phyloP scores from a whole-genome alignment of 2,888 invertebrate species.

The Cephalotes varians region DNA sequence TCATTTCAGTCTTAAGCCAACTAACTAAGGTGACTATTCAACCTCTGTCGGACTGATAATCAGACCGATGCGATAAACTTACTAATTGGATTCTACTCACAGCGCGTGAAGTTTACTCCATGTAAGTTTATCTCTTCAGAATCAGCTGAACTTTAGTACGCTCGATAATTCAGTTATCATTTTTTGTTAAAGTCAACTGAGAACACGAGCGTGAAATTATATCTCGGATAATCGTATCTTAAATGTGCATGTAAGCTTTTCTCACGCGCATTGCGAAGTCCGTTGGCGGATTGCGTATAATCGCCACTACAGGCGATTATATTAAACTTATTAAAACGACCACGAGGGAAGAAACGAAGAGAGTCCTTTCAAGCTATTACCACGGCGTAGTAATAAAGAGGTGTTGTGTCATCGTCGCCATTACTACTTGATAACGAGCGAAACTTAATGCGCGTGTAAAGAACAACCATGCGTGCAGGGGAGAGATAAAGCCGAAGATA shows the following conservation, averaged over 20 bases:
- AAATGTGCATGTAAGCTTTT: constrained; percentile 3
- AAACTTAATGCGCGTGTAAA: constrained; percentile 42
- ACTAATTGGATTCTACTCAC: constrained; percentile 43
- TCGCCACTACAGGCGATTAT: constrained; percentile 52
- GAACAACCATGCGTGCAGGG: constrained; percentile 26
- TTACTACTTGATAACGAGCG: constrained; percentile 62
- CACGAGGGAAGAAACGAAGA: constrained; percentile 44
- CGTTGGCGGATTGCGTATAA: constrained; percentile 41
- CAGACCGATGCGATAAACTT: constrained; percentile 35
- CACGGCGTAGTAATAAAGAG: constrained; percentile 69
- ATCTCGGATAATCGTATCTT: constrained; percentile 21
- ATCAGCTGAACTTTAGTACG: background rate
- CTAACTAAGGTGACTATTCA: constrained; percentile 36
- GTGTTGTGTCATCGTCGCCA: constrained; percentile 64
- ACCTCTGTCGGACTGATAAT: constrained; percentile 12
- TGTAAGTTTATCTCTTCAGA: background rate
- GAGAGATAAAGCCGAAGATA: constrained; percentile 46
- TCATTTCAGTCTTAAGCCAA: constrained; percentile 23
- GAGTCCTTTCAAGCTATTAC: constrained; percentile 68
- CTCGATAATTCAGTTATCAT: constrained; percentile 22
- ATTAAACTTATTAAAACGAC: constrained; percentile 66
- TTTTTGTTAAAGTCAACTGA: constrained; percentile 21
- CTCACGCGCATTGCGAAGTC: background rate
- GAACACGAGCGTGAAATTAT: background rate
- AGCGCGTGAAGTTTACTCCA: background rate